phyloP scores from a whole-genome alignment of 2,113 vertebrate species.

The Regulus satrapa region DNA sequence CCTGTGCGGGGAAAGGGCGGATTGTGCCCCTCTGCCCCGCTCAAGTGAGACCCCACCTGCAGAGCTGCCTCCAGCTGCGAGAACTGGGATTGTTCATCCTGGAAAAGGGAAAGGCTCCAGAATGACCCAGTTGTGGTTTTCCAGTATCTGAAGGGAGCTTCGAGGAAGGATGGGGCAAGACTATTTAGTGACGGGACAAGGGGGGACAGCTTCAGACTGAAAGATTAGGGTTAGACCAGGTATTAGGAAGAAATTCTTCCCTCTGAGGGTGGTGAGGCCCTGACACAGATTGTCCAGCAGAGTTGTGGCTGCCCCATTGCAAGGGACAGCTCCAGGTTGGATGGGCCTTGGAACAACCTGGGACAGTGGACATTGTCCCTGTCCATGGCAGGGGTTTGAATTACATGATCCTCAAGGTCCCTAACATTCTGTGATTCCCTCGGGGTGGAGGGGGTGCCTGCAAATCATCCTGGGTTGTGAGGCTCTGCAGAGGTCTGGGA shows the following conservation, averaged over 20 bases:
- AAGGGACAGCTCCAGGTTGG: no score
- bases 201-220: neutral
- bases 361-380: neutral
- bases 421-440: neutral
- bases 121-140: neutral
- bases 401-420: neutral
- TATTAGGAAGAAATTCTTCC: neutral
- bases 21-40: neutral
- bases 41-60: neutral
- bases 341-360: neutral
- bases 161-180: neutral
- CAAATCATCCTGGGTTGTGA: accelerated
- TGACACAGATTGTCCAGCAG: neutral
- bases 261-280: neutral
- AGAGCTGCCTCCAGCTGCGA: neutral
- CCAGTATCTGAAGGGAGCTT: neutral
- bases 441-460: accelerated
- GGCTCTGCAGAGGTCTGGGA: neutral
- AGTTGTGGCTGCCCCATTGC: neutral
- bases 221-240: neutral
- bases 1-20: neutral
- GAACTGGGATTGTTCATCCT: neutral
- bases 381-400: neutral
- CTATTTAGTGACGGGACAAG: neutral
- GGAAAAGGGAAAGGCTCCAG: neutral